Evolutionary conservation across 2,888 invertebrate genomes (phyloP), one percentile per base, ranked within the genome.

Genomic region (Euplexia lucipara): DNA sequence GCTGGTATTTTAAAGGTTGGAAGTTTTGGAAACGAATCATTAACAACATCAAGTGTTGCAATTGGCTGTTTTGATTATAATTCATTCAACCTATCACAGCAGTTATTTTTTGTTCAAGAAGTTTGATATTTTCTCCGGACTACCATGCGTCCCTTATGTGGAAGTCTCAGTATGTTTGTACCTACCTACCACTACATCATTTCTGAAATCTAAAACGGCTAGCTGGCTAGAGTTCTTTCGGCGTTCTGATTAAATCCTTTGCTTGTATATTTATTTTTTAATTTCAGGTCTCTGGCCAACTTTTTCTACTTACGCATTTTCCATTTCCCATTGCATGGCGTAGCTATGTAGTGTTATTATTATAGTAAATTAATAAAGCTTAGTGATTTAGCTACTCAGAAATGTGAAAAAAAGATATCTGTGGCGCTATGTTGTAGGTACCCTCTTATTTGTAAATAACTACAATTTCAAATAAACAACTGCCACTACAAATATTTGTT

Each of bases 391-490:
- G 74, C 64, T 69, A 69, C 41, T 59, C 61, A 59, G 49, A 61
- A 64, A 52, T 75, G 59, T 78, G 67, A 42, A 51, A 32, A 53
- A 67, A 65, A 60, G 32, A 47, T 45, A 54, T 47, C 32, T 65
- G 52, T 72, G 65, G 70, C 64, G 47, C 45, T 59, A 61, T 69
- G 58, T 66, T 73, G 52, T 65, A 69, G 53, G 34, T 69, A 72
- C 51, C 52, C 44, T 62, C 56, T 52, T 75, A 60, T 53, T 77
- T 81, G 82, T 79, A 81, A 71, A 81, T 81, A 78, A 63, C 56
- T 72, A 67, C 47, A 64, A 70, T 70, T 69, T 65, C 51, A 78
- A 72, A 82, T 82, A 82, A 82, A 82, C 48, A 68, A 80, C 82
- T 82, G 81, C 79, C 77, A 73, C 73, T 42, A 68, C 59, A 49